Base-by-base conservation (phyloP, 2,888 invertebrate genomes). In the Amphipoea lucens region DNA sequence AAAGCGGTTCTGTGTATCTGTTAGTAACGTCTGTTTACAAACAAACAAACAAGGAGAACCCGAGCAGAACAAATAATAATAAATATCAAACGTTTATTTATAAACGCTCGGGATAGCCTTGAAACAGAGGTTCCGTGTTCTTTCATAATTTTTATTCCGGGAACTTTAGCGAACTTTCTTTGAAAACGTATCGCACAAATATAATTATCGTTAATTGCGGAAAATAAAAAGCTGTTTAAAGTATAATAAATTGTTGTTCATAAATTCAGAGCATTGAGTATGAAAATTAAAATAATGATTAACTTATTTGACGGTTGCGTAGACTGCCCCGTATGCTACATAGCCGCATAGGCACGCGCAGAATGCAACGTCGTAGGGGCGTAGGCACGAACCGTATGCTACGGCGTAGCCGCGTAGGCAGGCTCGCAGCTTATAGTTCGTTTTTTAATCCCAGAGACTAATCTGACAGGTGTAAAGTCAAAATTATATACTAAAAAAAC, bases 21-120 rank as follows among this genome's bases (percentile, higher is more conserved):
- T n/a, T 81, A 74, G 63, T 74, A 76, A 85, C 77, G 74, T 82
- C 71, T 84, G 77, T 85, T 77, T 82, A 84, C 86, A 75, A 75
- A 81, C 74, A 81, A 84, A 84, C 75, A 85, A 85, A 80, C 65
- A 76, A 84, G n/a, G 5, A 62, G 74, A 86, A 45, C 71, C 40
- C 67, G 69, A 69, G 63, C 23, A 68, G 77, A 82, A 74, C 70
- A 65, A 82, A 84, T 82, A 82, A 84, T 74, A 85, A 86, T 82
- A 86, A 84, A 86, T 86, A 75, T 82, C 42, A 57, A 73, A 70
- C 36, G 60, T 82, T 63, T 84, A 71, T 82, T 84, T 84, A 77
- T 77, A 69, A 73, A 85, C 9, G 60, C 63, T 40, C 73, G 60
- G 45, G 20, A 73, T 67, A 54, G 63, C 72, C 65, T 85, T 80